Percentiles rank a stretch among this genome's conserved stretches.
Evolutionary conservation across 2,888 invertebrate species (phyloP).

Genomic region (Pandemis cinnamomeana): DNA sequence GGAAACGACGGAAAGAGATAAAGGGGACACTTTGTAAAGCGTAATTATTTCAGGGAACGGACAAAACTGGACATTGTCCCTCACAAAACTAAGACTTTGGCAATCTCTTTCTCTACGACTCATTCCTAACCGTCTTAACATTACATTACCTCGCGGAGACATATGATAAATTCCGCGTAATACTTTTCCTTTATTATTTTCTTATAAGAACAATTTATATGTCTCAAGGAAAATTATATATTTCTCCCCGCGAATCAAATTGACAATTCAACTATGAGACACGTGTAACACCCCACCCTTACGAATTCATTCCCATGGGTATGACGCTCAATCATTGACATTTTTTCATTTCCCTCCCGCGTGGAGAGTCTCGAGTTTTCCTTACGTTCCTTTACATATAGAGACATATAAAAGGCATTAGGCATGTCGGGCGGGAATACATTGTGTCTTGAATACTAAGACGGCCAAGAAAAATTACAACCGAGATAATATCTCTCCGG

Average conservation of each 20-base stretch:
- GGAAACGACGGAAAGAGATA: constrained; percentile 64
- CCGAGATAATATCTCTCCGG: constrained; percentile 67
- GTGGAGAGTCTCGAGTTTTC: constrained; percentile 48
- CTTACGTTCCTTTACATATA: constrained; percentile 45
- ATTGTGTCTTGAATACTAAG: constrained; percentile 71
- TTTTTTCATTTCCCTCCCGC: constrained; percentile 61
- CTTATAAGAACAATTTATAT: constrained; percentile 43
- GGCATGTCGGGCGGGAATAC: constrained; percentile 59
- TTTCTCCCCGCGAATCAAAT: constrained; percentile 62
- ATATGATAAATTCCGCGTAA: constrained; percentile 44
- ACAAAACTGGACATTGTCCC: constrained; percentile 44
- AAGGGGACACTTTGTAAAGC: constrained; percentile 70
- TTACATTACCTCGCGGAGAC: constrained; percentile 21
- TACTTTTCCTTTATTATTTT: constrained; percentile 41
- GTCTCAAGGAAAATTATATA: constrained; percentile 47
- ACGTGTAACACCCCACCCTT: constrained; percentile 63
- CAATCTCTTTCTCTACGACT: constrained; percentile 18
- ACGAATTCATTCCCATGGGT: constrained; percentile 81
- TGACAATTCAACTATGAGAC: constrained; percentile 72
- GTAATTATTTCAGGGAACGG: constrained; percentile 67
- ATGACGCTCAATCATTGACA: constrained; percentile 82
- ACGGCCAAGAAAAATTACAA: constrained; percentile 74
- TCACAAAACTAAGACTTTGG: constrained; percentile 43
- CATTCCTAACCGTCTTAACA: constrained; percentile 24
- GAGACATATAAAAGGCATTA: constrained; percentile 58